phyloP scores from a whole-genome alignment of 2,888 invertebrate species.

The Ectemnius cavifrons region DNA sequence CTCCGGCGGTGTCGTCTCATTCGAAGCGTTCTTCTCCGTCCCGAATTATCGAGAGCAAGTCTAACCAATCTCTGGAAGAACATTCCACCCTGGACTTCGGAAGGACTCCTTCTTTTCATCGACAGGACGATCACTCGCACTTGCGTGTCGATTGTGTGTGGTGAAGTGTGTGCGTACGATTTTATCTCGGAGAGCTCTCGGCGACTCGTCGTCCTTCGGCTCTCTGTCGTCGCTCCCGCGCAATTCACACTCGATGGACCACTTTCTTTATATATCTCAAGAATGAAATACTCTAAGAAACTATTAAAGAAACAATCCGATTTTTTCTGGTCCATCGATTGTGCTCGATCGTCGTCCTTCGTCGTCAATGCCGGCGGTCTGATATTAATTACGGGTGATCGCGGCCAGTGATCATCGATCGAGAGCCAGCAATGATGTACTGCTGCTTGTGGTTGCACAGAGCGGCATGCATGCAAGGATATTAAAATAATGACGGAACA shows the following conservation, averaged over 20 bases:
- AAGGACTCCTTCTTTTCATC: background rate
- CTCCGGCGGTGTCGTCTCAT: constrained; percentile 3
- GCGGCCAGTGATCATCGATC: background rate
- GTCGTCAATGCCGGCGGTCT: too few relatives aligned
- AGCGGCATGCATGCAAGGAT: constrained; percentile 66
- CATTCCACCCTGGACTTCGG: constrained; percentile 24
- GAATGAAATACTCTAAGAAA: too few relatives aligned
- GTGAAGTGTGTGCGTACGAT: constrained; percentile 5
- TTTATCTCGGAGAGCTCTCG: background rate
- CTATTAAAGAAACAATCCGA: too few relatives aligned
- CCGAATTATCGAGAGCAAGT: constrained; percentile 51
- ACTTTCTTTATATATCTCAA: too few relatives aligned
- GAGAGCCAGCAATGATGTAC: background rate
- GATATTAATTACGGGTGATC: too few relatives aligned
- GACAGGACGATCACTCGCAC: background rate
- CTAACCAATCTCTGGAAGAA: constrained; percentile 65
- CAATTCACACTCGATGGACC: too few relatives aligned
- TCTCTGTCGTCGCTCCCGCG: too few relatives aligned
- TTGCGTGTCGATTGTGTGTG: constrained; percentile 14
- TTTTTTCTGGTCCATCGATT: too few relatives aligned
- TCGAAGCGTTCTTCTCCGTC: background rate
- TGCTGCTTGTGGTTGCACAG: constrained; percentile 11
- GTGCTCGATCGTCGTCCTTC: too few relatives aligned
- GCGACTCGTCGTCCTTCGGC: too few relatives aligned
- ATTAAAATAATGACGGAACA: constrained; percentile 56